Evolutionary conservation across 23 tunicate genomes (phyloP).

Genomic region (Corella eumyota): DNA sequence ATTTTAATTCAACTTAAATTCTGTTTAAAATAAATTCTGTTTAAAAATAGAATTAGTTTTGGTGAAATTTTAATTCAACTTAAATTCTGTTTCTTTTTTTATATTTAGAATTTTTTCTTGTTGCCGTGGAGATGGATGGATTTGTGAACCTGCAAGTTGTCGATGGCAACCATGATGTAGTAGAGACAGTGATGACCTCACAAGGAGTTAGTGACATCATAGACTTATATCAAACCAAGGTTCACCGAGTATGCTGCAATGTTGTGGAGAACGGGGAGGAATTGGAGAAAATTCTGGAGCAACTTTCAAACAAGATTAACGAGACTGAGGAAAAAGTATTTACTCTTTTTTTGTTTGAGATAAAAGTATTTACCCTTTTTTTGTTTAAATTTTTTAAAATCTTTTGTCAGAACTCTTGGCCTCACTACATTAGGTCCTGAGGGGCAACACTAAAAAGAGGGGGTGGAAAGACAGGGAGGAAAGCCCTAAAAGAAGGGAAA

Average conservation of each 20-base stretch:
- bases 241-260: not conserved
- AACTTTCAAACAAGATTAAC: not conserved
- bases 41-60: not conserved
- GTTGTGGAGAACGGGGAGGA: not conserved
- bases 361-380: no score
- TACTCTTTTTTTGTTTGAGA: no score
- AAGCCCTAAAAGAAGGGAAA: no score
- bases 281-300: constrained; percentile 1
- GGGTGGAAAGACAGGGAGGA: no score
- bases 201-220: not conserved
- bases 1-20: no score
- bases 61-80: no score
- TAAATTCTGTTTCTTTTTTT: no score
- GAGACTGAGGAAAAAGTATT: not conserved
- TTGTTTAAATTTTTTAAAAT: no score
- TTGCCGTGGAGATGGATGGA: constrained; percentile 17
- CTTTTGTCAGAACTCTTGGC: no score
- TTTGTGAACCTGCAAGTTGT: constrained; percentile 28
- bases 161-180: constrained; percentile 18
- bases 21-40: no score
- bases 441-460: no score
- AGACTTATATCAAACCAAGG: constrained; percentile 7
- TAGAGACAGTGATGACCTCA: not conserved
- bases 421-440: no score
- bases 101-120: constrained; percentile 34